Base-by-base conservation (phyloP, 1,140 invertebrate genomes). In the Bicyclus anynana region DNA sequence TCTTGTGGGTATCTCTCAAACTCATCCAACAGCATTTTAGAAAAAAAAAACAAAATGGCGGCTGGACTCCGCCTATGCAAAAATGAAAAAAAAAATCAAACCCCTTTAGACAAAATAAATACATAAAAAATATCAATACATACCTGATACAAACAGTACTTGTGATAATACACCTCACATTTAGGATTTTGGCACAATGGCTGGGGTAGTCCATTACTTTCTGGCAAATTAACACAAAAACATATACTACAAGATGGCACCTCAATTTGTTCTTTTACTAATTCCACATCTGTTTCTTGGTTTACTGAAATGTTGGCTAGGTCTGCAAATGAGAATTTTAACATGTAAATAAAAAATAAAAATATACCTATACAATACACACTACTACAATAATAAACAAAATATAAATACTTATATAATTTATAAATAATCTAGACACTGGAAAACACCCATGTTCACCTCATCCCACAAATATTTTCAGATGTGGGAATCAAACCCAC, bases 131-230 rank as follows among this genome's bases (percentile, higher is more conserved):
- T 33, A 33, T 3, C 7, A 12, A 20, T 44, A 20, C 27, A 18
- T 54, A 72, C 66, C 69, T 64, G 55, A 49, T 40, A 69, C 49
- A 84, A 69, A 59, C 81, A 84, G 35, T 40, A 69, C 53, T 68
- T 80, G 56, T 84, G 81, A 47, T 65, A 84, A 55, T 74, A 71
- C 10, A 74, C 67, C 14, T 75, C 78, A 74, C 81, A 84, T 1
- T 55, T 54, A 10, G 48, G 9, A 68, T 82, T 84, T 40, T 71
- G 67, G 33, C 81, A 84, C 9, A 82, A 40, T 23, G 79, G 77
- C 27, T 73, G 72, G 37, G 81, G 79, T 13, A 81, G 18, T 23
- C 68, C 67, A 6, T 60, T 58, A 10, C 40, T 33, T 33, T 72
- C 73, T 29, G 71, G 74, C 26, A 82, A 53, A 23, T 77, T 65